Base-by-base conservation (phyloP, 2,797 vertebrate genomes). In the Diplodus sargus region DNA sequence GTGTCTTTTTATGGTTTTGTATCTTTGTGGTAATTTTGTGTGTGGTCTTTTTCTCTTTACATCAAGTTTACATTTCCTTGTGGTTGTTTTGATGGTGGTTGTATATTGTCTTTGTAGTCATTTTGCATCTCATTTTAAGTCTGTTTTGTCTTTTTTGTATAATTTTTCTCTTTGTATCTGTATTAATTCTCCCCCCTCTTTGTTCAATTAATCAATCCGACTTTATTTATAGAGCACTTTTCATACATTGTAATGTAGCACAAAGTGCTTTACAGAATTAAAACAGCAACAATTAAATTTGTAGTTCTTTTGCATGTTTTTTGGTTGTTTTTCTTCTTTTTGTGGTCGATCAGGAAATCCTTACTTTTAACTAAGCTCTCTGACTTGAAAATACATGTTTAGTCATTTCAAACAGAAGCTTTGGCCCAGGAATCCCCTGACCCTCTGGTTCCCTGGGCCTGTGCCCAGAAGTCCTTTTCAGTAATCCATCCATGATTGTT, bases 401-500 rank as follows among this genome's bases (percentile, higher is more conserved):
- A 39, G 52, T 48, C 16, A 57, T n/a, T 57, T 23, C 2, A 74
- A 47, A 73, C 9, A 23, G 20, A 20, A 20, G 23, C 10, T 49
- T 12, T 51, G 30, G 18, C 20, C 30, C 6, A n/a, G 57, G 25
- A 49, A 9, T 16, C 59, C 39, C 13, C 7, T 74, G n/a, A 45
- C 2, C 34, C 1, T 22, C 47, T 57, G 39, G 22, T 3, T 7
- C 25, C 54, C 23, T 10, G 49, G 47, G 5, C 18, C 18, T 6
- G 12, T 74, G 58, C 28, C 53, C 53, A 65, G 28, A 56, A 16
- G 45, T 5, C 17, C 28, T 0, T 4, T 25, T 65, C 30, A 72
- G 60, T 56, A 77, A 81, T 70, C 42, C 60, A 66, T 39, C 45
- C 51, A 30, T 71, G 76, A 71, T 81, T 80, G 76, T 84, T 61